phyloP scores from a whole-genome alignment of 2,113 vertebrate genomes.

The Acrocephalus kingi region DNA sequence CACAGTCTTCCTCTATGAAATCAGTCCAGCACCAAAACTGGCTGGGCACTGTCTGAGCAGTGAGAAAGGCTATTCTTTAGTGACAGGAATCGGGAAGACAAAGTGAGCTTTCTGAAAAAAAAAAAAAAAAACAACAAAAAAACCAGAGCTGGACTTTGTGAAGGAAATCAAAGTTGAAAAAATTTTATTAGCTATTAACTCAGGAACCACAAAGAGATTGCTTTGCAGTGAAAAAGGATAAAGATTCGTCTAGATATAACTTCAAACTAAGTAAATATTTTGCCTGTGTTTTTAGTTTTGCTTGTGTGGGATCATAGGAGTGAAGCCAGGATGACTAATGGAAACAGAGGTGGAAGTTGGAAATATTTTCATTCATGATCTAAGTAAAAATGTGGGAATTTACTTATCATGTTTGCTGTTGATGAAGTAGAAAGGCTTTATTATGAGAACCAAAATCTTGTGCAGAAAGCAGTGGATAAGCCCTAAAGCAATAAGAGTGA shows the following conservation, averaged over 20 bases:
- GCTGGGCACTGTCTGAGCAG: neutral
- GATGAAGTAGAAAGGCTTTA: conserved; percentile 1
- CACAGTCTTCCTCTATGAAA: neutral
- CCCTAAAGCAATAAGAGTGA: neutral
- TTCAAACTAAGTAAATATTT: conserved; percentile 23
- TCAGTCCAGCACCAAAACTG: neutral
- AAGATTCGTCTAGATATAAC: neutral
- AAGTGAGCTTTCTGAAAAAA: neutral
- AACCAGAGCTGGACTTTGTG: neutral
- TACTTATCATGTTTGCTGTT: neutral
- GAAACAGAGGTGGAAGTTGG: neutral
- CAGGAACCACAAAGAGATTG: neutral
- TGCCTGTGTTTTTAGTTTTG: neutral
- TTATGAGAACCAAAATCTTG: neutral
- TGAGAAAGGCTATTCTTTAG: neutral
- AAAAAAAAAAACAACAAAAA: neutral
- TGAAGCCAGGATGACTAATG: conserved; percentile 41
- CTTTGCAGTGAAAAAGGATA: neutral
- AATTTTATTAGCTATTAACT: neutral
- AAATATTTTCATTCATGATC: conserved; percentile 32
- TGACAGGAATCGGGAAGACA: neutral
- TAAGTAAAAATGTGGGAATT: conserved; percentile 4
- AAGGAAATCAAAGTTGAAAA: neutral
- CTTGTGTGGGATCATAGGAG: neutral
- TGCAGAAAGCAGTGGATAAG: neutral